Conservation (phyloP, 2,113 vertebrate genomes). For the Probosciger aterrimus region DNA sequence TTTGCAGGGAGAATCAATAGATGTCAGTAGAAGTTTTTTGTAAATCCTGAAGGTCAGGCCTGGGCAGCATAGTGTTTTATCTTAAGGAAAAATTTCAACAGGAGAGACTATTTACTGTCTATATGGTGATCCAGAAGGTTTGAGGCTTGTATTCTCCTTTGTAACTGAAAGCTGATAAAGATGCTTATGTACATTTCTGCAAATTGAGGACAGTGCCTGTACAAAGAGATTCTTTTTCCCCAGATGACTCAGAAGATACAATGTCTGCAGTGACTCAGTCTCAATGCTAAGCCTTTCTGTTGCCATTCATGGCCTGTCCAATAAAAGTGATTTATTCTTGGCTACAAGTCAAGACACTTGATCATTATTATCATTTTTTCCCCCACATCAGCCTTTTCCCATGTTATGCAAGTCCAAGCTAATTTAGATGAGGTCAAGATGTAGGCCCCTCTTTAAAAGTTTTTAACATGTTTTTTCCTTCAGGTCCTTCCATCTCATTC, state of each 20-base stretch:
- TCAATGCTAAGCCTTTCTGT: not conserved
- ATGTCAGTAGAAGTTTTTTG: not conserved
- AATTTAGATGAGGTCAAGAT: conserved; percentile 60
- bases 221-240: not conserved
- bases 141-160: not conserved
- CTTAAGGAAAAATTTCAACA: not conserved
- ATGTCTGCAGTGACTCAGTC: not conserved
- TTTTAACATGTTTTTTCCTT: conserved; percentile 31
- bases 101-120: not conserved
- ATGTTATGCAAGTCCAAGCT: conserved; percentile 9
- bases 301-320: conserved; percentile 16
- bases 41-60: not conserved
- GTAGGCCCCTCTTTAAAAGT: conserved; percentile 10
- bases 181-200: not conserved
- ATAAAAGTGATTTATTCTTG: conserved; percentile 53
- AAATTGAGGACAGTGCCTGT: not conserved
- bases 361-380: conserved; percentile 28
- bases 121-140: not conserved
- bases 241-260: not conserved
- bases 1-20: not conserved
- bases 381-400: conserved; percentile 9
- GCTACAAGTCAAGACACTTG: conserved; percentile 35
- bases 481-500: conserved; percentile 8
- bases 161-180: not conserved
- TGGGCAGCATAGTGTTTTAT: not conserved